Percentiles rank a stretch among this genome's conserved stretches.
phyloP scores from a whole-genome alignment of 2,888 invertebrate species.

The Agonum fuliginosum region DNA sequence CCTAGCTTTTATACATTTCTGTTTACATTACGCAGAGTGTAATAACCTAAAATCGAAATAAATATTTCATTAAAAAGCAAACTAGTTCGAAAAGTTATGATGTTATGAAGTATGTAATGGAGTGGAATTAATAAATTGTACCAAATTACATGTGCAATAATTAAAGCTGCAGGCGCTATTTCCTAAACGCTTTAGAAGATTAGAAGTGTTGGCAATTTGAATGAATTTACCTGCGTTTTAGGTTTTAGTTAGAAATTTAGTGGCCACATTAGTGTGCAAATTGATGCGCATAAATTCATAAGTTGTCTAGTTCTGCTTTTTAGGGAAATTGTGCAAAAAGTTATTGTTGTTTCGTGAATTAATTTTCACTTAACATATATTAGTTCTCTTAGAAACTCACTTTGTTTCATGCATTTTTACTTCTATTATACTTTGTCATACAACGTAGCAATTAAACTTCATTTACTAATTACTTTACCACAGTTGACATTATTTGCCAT shows the following conservation, averaged over 20 bases:
- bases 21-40: too few species aligned
- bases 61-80: too few species aligned
- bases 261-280: conserved; percentile 39
- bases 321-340: conserved; percentile 24
- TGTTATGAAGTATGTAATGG: not conserved
- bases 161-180: not conserved
- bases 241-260: conserved; percentile 42
- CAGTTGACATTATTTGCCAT: not conserved
- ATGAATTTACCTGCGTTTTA: conserved; percentile 40
- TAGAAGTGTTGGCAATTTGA: conserved; percentile 27
- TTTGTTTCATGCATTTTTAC: conserved; percentile 12
- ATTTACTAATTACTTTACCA: conserved; percentile 7
- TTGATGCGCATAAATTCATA: conserved; percentile 51
- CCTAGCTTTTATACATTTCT: too few species aligned
- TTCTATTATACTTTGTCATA: conserved; percentile 30
- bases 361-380: conserved; percentile 35
- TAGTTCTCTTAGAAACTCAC: conserved; percentile 2
- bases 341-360: conserved; percentile 31
- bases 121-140: not conserved
- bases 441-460: conserved; percentile 15
- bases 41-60: too few species aligned
- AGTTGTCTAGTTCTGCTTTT: conserved; percentile 39
- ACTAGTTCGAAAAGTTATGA: too few species aligned
- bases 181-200: not conserved
- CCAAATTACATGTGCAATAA: not conserved